Conservation (phyloP, 2,888 invertebrate species). For the Julus scanicus region DNA sequence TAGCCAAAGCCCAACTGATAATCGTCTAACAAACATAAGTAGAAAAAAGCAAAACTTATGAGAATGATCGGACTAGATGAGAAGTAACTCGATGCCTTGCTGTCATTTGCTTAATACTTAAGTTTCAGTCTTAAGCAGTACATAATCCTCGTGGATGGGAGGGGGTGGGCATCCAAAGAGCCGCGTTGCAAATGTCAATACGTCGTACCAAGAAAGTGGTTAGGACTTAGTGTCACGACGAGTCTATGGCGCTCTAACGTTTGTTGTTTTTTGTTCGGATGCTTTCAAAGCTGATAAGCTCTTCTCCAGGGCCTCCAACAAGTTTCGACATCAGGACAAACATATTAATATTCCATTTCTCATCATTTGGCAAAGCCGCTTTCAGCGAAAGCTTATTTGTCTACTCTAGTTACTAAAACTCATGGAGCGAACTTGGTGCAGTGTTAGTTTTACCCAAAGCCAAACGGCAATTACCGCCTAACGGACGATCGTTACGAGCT, state of each 20-base stretch:
- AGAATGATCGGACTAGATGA: not conserved
- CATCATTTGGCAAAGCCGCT: conserved; percentile 28
- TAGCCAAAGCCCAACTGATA: not conserved
- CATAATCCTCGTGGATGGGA: conserved; percentile 31
- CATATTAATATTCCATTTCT: conserved; percentile 33
- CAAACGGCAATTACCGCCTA: conserved; percentile 21
- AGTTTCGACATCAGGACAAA: conserved; percentile 33
- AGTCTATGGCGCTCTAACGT: not conserved
- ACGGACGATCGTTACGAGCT: conserved; percentile 20
- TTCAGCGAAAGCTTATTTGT: conserved; percentile 6
- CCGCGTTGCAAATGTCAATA: not conserved
- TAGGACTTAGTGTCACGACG: conserved; percentile 31
- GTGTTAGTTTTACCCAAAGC: not conserved
- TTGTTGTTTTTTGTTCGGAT: conserved; percentile 4
- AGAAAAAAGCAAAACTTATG: not conserved
- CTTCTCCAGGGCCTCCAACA: conserved; percentile 10
- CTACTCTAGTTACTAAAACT: conserved; percentile 28
- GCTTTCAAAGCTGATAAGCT: conserved; percentile 28
- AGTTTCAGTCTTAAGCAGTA: conserved; percentile 27
- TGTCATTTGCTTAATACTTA: conserved; percentile 33
- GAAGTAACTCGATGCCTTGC: not conserved
- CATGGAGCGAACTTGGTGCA: conserved; percentile 2
- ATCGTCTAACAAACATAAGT: not conserved
- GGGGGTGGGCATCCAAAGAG: not conserved
- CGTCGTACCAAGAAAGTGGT: not conserved